Evolutionary conservation across 2,888 invertebrate genomes (phyloP).

Genomic region (Acleris cristana): DNA sequence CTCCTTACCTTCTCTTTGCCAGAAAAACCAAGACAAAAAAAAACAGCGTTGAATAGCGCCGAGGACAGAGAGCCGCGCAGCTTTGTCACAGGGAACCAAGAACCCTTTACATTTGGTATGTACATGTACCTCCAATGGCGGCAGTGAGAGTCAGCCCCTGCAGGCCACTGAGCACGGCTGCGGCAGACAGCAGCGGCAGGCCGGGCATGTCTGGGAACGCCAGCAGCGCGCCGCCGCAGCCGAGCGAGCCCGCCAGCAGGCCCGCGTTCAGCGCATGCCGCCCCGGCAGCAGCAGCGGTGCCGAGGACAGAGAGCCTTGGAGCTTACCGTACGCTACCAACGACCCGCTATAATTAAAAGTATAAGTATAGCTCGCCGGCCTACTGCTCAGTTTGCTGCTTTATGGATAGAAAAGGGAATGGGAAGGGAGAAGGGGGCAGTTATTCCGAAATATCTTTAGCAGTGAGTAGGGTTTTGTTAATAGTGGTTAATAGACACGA

Average conservation of each 20-base stretch:
- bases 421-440: no score
- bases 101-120: neutral
- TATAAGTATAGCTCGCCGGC: no score
- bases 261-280: slow-evolving; percentile 90
- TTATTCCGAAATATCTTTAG: no score
- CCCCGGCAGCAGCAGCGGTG: slow-evolving; percentile 92
- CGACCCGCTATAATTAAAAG: slow-evolving; percentile 86
- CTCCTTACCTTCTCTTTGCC: no score
- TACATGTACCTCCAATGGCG: slow-evolving; percentile 90
- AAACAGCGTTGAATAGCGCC: no score
- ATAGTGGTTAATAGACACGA: no score
- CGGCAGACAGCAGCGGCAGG: slow-evolving; percentile 88
- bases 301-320: slow-evolving; percentile 91
- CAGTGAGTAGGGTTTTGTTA: no score
- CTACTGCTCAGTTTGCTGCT: no score
- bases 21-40: no score
- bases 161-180: slow-evolving; percentile 89
- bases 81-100: no score
- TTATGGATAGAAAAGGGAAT: no score
- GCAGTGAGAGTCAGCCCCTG: slow-evolving; percentile 95
- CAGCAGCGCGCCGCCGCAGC: slow-evolving; percentile 87
- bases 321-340: slow-evolving; percentile 95
- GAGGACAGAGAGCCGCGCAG: no score
- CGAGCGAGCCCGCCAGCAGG: slow-evolving; percentile 87
- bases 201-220: slow-evolving; percentile 87